Evolutionary conservation across 1,140 invertebrate species (phyloP).

Genomic region (Teleopsis dalmanni): DNA sequence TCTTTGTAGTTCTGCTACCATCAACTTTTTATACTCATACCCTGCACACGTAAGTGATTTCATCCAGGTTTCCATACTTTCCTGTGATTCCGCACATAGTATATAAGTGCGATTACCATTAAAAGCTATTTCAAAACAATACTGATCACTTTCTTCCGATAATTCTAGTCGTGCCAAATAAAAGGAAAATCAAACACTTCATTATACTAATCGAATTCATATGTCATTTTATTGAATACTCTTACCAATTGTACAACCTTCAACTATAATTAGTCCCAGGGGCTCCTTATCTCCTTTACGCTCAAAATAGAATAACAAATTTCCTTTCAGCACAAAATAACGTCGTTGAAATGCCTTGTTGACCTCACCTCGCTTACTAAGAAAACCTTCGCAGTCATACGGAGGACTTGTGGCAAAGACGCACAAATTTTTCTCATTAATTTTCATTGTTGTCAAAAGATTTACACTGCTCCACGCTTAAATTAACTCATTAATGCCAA

Average conservation of each 20-base stretch:
- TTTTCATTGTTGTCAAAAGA: conserved; percentile 80
- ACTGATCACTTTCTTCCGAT: conserved; percentile 78
- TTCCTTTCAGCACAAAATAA: conserved; percentile 93
- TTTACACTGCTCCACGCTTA: too few species aligned
- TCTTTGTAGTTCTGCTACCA: conserved; percentile 87
- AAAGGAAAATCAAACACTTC: background rate
- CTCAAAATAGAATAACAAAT: conserved; percentile 93
- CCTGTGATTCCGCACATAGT: conserved; percentile 75
- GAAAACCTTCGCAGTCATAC: conserved; percentile 81
- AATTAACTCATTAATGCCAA: too few species aligned
- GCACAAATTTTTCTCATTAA: conserved; percentile 80
- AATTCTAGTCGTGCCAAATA: conserved; percentile 18
- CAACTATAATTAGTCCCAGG: conserved; percentile 83
- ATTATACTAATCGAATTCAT: background rate
- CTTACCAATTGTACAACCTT: conserved; percentile 86
- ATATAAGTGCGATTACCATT: conserved; percentile 82
- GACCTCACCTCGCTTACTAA: conserved; percentile 82
- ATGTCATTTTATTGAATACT: background rate
- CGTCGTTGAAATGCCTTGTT: conserved; percentile 85
- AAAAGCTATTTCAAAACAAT: conserved; percentile 91
- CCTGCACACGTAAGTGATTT: conserved; percentile 88
- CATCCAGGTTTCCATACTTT: conserved; percentile 95
- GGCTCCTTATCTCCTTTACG: conserved; percentile 83
- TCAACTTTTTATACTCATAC: conserved; percentile 93
- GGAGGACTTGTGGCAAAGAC: conserved; percentile 79